These are phyloP conservation scores for Parotia lawesii DNA, from an alignment of 2,113 vertebrate genomes.

Conservation along the genomic window DNA sequence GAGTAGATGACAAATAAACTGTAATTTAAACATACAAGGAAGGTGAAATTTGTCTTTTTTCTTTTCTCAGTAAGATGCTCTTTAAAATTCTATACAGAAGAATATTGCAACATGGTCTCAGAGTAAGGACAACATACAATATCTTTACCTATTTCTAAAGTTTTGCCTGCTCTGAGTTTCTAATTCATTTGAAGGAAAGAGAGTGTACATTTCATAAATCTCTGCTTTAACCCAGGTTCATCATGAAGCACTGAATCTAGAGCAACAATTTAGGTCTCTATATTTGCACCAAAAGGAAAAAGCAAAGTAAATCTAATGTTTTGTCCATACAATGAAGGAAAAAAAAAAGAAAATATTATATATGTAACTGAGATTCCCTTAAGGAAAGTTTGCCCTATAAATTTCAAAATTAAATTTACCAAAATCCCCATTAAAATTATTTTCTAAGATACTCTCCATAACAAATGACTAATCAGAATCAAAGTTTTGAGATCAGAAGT, in stretches of 20 bases:
- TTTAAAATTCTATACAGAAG: not conserved
- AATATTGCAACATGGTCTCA: not conserved
- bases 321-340: not conserved
- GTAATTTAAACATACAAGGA: not conserved
- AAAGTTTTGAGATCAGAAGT: not conserved
- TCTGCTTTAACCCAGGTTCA: not conserved
- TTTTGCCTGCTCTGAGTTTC: not conserved
- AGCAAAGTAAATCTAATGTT: not conserved
- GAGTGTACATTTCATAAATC: not conserved
- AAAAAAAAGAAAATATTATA: not conserved
- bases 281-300: not conserved
- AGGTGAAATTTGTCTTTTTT: not conserved
- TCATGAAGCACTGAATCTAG: not conserved
- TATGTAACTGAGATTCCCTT: not conserved
- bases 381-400: not conserved
- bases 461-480: not conserved
- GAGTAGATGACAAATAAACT: not conserved
- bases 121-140: too few relatives aligned
- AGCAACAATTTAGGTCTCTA: not conserved
- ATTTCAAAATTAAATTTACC: not conserved
- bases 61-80: not conserved
- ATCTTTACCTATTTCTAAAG: not conserved
- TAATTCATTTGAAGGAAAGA: not conserved
- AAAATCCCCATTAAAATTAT: not conserved
- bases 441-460: not conserved